Conservation (phyloP, 2,888 invertebrate genomes). For the Malacosoma neustria region DNA sequence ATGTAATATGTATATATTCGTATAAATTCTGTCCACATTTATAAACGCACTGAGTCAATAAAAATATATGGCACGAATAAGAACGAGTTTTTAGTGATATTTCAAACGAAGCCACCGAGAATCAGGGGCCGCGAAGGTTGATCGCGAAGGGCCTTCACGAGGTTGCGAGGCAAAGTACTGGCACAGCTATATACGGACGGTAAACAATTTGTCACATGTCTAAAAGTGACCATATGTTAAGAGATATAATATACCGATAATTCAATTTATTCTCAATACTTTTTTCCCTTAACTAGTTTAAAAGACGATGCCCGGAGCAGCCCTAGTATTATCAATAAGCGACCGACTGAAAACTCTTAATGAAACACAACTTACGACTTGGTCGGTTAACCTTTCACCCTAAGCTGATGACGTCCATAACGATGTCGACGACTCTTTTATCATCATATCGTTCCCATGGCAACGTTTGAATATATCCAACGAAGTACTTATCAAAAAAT, state of each 20-base stretch:
- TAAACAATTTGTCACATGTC: constrained; percentile 13
- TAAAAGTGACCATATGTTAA: neutral
- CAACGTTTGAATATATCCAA: constrained; percentile 8
- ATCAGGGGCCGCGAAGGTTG: constrained; percentile 58
- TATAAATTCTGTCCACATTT: no score
- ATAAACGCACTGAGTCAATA: neutral
- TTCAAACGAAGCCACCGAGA: constrained; percentile 46
- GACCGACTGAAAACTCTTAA: neutral
- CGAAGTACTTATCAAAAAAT: constrained; percentile 27
- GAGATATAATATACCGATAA: neutral
- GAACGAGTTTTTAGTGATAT: constrained; percentile 43
- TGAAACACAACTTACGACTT: neutral
- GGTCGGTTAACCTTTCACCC: constrained; percentile 4
- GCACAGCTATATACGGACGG: constrained; percentile 26
- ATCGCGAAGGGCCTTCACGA: constrained; percentile 58
- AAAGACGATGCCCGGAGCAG: neutral
- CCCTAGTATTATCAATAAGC: no score
- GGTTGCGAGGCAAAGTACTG: constrained; percentile 29
- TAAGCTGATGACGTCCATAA: constrained; percentile 4
- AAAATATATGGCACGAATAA: constrained; percentile 15
- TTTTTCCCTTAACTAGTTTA: neutral
- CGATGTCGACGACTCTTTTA: constrained; percentile 4
- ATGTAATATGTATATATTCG: no score
- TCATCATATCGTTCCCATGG: constrained; percentile 14
- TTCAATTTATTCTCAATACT: neutral